Base-by-base conservation (phyloP, 2,888 invertebrate genomes). In the Macaria notata region DNA sequence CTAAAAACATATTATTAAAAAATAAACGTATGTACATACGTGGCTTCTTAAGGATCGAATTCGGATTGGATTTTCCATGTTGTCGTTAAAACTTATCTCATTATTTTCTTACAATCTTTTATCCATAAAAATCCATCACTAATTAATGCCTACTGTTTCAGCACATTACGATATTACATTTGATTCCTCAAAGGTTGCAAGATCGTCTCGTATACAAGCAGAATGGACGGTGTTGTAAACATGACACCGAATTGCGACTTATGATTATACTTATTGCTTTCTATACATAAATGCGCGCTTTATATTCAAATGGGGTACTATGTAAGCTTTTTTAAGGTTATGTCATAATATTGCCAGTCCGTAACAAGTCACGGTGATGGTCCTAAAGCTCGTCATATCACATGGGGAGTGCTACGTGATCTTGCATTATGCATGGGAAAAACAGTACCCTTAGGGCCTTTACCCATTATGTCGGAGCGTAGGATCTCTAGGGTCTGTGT, bases 371-470 rank as follows among this genome's bases (percentile, higher is more conserved):
- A 56, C 59, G 42, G 57, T 55, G 59, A 54, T 63, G 54, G 54
- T 54, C 59, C 54, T 55, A 54, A 62, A 64, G 60, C 52, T 59
- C 54, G 53, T 59, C 61, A 67, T 63, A 61, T 62, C 55, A 45
- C 49, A 63, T 56, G 58, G 59, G 58, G 56, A 51, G 56, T 54
- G 46, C 50, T 45, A 65, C 65, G 68, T 67, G 64, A 65, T 61
- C 62, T 43, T 65, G 65, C 64, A 69, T 68, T 69, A 69, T 65
- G 66, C 65, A 69, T 68, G 66, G 66, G 64, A 61, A 54, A 61
- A 65, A 60, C 50, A 46, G 54, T 61, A 59, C 59, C 60, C 58
- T 56, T 55, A 52, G 51, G 52, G 42, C 46, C 9, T 31, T 19
- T 54, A 54, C 46, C 7, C 8, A 58, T 46, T 29, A 7, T 7